These are phyloP conservation scores for Oreohelix idahoensis DNA, from an alignment of 1,140 invertebrate genomes.

Conservation along the genomic window DNA sequence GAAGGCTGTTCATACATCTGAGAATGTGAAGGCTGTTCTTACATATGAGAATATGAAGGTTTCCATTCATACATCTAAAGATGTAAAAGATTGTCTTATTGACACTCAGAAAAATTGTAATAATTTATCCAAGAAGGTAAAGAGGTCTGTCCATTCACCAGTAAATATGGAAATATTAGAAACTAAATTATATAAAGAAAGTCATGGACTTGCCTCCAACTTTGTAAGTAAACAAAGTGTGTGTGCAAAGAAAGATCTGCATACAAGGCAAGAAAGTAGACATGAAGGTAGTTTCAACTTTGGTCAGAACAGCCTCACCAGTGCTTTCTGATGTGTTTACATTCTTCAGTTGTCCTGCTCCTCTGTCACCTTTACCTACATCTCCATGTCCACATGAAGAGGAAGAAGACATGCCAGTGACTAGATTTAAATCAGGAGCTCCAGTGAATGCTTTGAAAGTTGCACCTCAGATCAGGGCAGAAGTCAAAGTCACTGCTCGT, in stretches of 20 bases:
- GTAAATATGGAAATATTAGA: too few relatives aligned
- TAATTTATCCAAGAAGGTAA: too few relatives aligned
- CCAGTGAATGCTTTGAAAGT: background rate
- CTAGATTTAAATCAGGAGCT: constrained; percentile 2
- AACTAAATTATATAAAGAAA: too few relatives aligned
- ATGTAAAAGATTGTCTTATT: background rate
- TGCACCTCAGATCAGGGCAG: background rate
- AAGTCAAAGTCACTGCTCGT: background rate
- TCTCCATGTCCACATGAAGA: background rate
- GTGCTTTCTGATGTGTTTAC: constrained; percentile 13
- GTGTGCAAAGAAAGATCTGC: too few relatives aligned
- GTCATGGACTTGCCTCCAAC: too few relatives aligned
- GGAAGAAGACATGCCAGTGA: background rate
- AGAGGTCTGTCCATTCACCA: too few relatives aligned
- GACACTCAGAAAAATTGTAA: background rate
- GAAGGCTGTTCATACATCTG: too few relatives aligned
- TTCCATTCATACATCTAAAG: background rate
- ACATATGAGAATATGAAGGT: background rate
- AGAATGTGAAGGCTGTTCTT: background rate
- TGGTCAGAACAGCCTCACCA: background rate
- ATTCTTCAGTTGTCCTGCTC: constrained; percentile 11
- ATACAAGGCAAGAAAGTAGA: too few relatives aligned
- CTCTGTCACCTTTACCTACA: constrained; percentile 22
- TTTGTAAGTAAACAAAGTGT: too few relatives aligned
- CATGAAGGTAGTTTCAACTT: too few relatives aligned